Base-by-base conservation (phyloP, 1,140 invertebrate species). In the Philopotamus ludificatus region DNA sequence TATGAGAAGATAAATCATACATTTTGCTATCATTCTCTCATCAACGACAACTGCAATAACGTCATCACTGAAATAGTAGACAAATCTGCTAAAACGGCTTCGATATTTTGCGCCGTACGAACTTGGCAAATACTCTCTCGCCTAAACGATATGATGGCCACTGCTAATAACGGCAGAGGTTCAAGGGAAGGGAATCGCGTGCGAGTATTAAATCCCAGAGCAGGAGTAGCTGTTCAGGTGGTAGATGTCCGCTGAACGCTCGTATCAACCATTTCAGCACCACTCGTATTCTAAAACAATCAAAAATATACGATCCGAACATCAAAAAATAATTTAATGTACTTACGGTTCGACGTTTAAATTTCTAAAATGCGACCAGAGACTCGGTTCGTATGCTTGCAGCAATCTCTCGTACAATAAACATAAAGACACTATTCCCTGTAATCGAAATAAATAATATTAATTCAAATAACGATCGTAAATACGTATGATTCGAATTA, bases 211-310 rank as follows among this genome's bases (percentile, higher is more conserved):
- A 80, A 76, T 98, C 95, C 95, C 95, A 98, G 7, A 98, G 79
- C 28, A 91, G 86, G 0, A 98, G 79, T 0, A 98, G 79, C 76
- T 98, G 94, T 71, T 96, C 93, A 2, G 93, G 93, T 0, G 92
- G 89, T 49, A 98, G 79, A 74, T 95, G 93, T 0, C 95, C 95
- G 70, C 94, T 96, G 74, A 97, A 98, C 1, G 90, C 94, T 66
- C 94, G 82, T 84, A 97, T 95, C 8, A 98, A 76, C 95, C 95
- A 98, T 76, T 96, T 96, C 74, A 97, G 95, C 1, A 95, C 93
- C 16, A 97, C 86, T 72, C 89, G 85, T 25, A 95, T 81, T n/a
- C 92, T 93, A 69, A 34, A 71, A 21, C 62, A 41, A 39, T 23
- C 4, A 8, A 22, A 26, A 26, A 53, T 9, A n/a, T 53, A 1